Evolutionary conservation across 1,140 invertebrate species (phyloP).

Genomic region (Trinorchestia longiramus): DNA sequence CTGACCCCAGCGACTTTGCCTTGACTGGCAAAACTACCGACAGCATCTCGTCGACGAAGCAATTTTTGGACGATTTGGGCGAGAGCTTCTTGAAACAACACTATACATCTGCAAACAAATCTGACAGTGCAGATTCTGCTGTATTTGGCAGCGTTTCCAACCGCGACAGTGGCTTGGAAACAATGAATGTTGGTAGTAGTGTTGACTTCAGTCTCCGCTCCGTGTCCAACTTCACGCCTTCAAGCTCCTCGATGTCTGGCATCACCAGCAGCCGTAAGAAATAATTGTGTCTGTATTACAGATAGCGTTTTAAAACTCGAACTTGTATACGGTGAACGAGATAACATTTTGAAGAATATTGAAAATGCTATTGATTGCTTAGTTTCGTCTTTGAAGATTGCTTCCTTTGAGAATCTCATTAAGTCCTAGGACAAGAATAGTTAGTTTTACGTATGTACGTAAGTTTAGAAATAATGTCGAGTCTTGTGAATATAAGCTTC

Average conservation of each 20-base stretch:
- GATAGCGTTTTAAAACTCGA: too few species aligned
- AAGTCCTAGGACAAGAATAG: too few species aligned
- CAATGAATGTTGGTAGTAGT: background rate
- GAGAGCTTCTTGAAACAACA: background rate
- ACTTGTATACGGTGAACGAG: too few species aligned
- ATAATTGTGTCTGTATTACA: background rate
- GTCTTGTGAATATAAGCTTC: too few species aligned
- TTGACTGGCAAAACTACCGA: background rate
- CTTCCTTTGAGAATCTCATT: background rate
- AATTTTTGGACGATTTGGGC: background rate
- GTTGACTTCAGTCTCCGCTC: background rate
- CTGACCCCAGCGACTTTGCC: background rate
- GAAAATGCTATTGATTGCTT: background rate
- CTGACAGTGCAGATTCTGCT: background rate
- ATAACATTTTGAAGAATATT: background rate
- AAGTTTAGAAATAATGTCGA: too few species aligned
- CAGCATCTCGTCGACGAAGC: background rate
- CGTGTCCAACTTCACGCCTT: background rate
- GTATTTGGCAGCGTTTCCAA: background rate
- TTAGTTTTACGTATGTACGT: too few species aligned
- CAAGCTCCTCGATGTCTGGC: slow-evolving; percentile 4
- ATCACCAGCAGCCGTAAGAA: background rate
- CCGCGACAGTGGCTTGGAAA: slow-evolving; percentile 32
- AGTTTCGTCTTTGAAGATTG: background rate
- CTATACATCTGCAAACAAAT: background rate